These are phyloP conservation scores for Frieseomelitta varia DNA, from an alignment of 1,140 invertebrate genomes.

Conservation along the genomic window DNA sequence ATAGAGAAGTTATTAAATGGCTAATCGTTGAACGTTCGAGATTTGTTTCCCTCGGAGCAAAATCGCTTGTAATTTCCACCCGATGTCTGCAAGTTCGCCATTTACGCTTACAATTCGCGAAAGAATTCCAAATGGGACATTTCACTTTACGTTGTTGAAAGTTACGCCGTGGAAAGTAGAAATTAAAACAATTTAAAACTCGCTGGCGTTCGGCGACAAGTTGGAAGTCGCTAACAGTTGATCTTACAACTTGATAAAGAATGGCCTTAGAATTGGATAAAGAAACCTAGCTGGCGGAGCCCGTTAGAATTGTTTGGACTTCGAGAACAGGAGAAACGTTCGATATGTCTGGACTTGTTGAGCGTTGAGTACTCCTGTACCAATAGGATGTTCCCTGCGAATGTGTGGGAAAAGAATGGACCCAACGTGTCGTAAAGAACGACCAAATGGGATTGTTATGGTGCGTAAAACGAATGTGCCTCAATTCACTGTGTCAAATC, in stretches of 20 bases:
- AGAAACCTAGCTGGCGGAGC: not conserved
- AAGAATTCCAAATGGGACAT: not conserved
- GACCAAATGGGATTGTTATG: no score
- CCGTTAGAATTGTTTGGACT: not conserved
- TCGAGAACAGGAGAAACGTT: not conserved
- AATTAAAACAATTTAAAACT: conserved; percentile 33
- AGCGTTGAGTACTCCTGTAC: not conserved
- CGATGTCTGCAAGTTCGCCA: not conserved
- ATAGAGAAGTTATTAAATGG: not conserved
- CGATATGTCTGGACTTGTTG: conserved; percentile 3
- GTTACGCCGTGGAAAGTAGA: conserved; percentile 4
- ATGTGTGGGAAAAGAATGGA: no score
- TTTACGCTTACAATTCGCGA: not conserved
- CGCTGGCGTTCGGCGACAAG: not conserved
- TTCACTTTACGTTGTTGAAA: conserved; percentile 15
- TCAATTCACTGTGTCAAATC: no score
- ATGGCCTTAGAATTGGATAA: not conserved
- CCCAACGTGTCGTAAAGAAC: no score
- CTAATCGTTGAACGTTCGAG: not conserved
- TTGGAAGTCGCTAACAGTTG: conserved; percentile 1
- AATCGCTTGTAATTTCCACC: not conserved
- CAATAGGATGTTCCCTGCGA: no score
- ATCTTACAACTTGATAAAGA: conserved; percentile 3
- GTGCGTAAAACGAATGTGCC: no score
- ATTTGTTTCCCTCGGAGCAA: not conserved